A percentile compares a stretch with the other conserved stretches of the same genome.
These are phyloP conservation scores for Clavelina lepadiformis DNA, from an alignment of 23 tunicate genomes.

Conservation along the genomic window DNA sequence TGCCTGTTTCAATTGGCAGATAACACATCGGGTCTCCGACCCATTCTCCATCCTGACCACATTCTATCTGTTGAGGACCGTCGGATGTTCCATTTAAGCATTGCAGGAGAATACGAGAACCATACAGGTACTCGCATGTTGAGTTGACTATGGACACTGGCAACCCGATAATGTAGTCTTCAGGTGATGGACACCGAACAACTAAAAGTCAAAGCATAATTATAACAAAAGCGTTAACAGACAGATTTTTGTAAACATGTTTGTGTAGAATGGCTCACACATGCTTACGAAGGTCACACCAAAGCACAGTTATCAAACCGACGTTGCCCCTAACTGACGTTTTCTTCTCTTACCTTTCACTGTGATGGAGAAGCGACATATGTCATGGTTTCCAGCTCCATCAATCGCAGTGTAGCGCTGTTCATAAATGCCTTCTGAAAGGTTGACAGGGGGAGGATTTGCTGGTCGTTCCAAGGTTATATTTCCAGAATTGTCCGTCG, in stretches of 20 bases:
- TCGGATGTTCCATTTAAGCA: constrained; percentile 23
- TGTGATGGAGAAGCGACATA: constrained; percentile 29
- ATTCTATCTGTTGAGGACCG: constrained; percentile 13
- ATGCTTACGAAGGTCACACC: too few relatives aligned
- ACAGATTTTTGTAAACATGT: too few relatives aligned
- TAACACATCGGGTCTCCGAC: constrained; percentile 31
- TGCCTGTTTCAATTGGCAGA: neutral
- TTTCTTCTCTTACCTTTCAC: constrained; percentile 59
- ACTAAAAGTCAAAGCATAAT: constrained; percentile 8
- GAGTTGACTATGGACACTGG: neutral
- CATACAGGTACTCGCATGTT: constrained; percentile 28
- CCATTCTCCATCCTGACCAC: constrained; percentile 42
- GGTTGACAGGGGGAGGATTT: constrained; percentile 22
- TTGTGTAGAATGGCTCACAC: too few relatives aligned
- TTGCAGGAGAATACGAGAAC: constrained; percentile 26
- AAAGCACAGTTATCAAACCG: too few relatives aligned
- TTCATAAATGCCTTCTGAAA: constrained; percentile 50
- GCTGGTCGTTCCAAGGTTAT: constrained; percentile 19
- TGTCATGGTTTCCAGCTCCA: constrained; percentile 47
- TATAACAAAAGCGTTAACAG: too few relatives aligned
- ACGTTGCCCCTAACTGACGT: too few relatives aligned
- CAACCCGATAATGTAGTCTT: neutral
- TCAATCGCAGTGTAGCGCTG: constrained; percentile 56
- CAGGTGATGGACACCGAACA: constrained; percentile 7
- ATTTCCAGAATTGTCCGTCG: constrained; percentile 38